Conservation (phyloP, 2,113 vertebrate species). For the Pelecanoides urinatrix region DNA sequence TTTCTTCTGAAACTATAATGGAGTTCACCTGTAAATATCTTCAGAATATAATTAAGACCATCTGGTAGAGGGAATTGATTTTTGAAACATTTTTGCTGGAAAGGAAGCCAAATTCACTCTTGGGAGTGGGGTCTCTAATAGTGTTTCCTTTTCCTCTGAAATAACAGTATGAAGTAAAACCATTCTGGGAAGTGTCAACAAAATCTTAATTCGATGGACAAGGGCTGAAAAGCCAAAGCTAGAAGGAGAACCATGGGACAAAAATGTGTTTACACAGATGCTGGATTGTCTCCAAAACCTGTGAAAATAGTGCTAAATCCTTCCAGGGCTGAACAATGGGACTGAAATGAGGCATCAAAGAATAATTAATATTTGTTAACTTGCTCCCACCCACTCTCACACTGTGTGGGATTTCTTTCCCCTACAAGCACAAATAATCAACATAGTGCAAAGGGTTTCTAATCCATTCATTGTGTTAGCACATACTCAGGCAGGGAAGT, state of each 20-base stretch:
- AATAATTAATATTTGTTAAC: neutral
- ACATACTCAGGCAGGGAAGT: neutral
- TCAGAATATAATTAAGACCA: neutral
- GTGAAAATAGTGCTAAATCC: neutral
- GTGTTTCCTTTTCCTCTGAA: constrained; percentile 48
- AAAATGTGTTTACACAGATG: constrained; percentile 17
- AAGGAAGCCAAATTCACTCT: constrained; percentile 27
- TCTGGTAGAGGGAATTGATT: neutral
- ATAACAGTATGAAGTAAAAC: constrained; percentile 21
- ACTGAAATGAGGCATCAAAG: constrained; percentile 9
- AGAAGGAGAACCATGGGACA: neutral
- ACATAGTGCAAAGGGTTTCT: neutral
- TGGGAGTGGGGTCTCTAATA: neutral
- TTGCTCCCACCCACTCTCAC: neutral
- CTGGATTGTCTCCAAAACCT: constrained; percentile 34
- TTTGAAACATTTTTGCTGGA: constrained; percentile 11
- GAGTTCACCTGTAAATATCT: neutral
- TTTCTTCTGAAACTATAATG: neutral
- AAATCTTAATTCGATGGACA: neutral
- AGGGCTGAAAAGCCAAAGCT: constrained; percentile 23
- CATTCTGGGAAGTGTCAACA: constrained; percentile 32
- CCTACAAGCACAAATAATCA: neutral
- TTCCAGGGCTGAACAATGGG: constrained; percentile 8
- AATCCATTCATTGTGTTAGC: neutral
- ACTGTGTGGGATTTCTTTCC: neutral